Evolutionary conservation across 2,888 invertebrate genomes (phyloP), one percentile per base, ranked within the genome.

Genomic region (Tinea trinotella): DNA sequence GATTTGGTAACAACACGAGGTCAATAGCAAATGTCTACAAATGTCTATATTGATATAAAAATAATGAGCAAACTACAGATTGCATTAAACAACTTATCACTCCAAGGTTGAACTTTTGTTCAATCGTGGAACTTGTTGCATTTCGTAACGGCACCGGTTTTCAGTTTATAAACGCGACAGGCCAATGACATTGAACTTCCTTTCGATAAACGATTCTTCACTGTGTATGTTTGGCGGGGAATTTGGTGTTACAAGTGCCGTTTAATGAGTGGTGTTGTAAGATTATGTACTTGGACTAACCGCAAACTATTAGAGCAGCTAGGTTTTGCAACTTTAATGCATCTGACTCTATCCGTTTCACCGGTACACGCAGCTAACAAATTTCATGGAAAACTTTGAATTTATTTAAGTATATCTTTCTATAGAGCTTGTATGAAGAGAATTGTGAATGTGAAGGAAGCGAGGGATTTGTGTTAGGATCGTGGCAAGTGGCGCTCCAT

Each of bases 101-200:
- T 12, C 13, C 10, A 40, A 40, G 40, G 40, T 12, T 7, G 13
- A 40, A 40, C 13, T 40, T 40, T 40, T 40, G 40, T 40, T 15
- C 40, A 4, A 13, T 12, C 12, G 12, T 40, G 40, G 40, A 40
- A 40, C 13, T 40, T 40, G 40, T 40, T 40, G 40, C 40, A 40
- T 15, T 40, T 40, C 40, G 40, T 40, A 40, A 40, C 13, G 40
- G 13, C 15, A 40, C 40, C 15, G 40, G 40, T 40, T 40, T 40
- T 40, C 40, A 40, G 40, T 15, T n/a, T 24, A 24, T 9, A 5
- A 24, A 5, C 13, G 40, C 40, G 13, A 15, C 19, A 4, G 46
- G 15, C 19, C 19, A 46, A 19, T 19, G 46, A 46, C 46, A 46
- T 46, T 46, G 46, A 46, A 46, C 46, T 46, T 46, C 46, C 19